These are phyloP conservation scores for Hemibagrus guttatus DNA, from an alignment of 2,797 vertebrate species.

Conservation along the genomic window DNA sequence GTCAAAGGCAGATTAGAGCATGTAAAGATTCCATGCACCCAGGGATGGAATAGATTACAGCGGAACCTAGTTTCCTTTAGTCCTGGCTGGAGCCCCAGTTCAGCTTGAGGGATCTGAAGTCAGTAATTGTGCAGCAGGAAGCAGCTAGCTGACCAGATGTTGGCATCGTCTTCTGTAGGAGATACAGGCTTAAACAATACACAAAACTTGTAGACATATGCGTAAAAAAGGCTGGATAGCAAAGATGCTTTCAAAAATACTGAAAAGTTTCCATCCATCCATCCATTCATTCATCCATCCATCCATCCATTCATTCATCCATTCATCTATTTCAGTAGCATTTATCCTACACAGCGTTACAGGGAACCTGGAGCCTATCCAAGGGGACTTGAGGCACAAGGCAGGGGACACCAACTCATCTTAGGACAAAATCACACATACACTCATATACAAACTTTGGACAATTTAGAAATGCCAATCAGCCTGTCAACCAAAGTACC, in stretches of 20 bases:
- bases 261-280: background rate
- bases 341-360: too few species aligned
- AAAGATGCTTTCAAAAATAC: background rate
- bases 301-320: too few species aligned
- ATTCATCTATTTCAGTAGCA: too few species aligned
- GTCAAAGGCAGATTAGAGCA: conserved; percentile 68
- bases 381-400: too few species aligned
- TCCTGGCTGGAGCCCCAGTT: conserved; percentile 42
- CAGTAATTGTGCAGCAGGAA: conserved; percentile 26
- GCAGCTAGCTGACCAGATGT: conserved; percentile 14
- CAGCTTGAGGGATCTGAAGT: conserved; percentile 39
- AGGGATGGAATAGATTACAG: conserved; percentile 62
- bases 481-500: too few species aligned
- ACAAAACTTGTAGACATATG: background rate
- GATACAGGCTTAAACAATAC: background rate
- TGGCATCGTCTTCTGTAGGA: background rate
- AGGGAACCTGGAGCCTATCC: too few species aligned
- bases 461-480: too few species aligned
- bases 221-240: background rate
- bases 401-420: too few species aligned
- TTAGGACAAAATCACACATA: too few species aligned
- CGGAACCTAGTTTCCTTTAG: conserved; percentile 55
- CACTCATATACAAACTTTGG: too few species aligned
- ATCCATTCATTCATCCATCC: too few species aligned
- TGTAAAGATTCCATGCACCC: conserved; percentile 59